Base-by-base conservation (phyloP, 2,888 invertebrate species). In the Cheiracanthium punctorium region DNA sequence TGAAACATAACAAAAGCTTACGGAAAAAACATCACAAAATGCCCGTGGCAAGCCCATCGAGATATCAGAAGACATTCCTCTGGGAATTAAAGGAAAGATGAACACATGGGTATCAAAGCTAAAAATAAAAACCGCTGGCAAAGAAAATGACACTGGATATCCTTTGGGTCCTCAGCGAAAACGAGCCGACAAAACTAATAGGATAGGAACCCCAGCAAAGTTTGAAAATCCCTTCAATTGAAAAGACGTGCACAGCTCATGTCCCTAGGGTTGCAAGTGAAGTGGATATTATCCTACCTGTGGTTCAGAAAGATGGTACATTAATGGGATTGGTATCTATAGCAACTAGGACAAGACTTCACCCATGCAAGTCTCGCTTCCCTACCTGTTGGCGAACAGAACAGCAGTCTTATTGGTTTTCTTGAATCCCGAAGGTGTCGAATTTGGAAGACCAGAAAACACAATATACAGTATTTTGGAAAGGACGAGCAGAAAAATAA, bases 261-360 rank as follows among this genome's bases (percentile, higher is more conserved):
- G 14, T 74, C 64, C 70, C 82, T 5, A 24, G 58, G 82, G 65
- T 37, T 32, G 33, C 17, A 64, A 76, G 58, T 64, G 29, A 37
- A 76, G 76, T 71, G 65, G 72, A 80, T 80, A 65, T 72, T 80
- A 80, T 43, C 30, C 20, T 12, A 28, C 20, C 29, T 69, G 28
- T 37, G 37, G 70, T 75, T 69, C 58, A 29, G 52, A 65, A 29
- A 58, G 24, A 28, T 71, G 58, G 58, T 30, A 69, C 70, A 85
- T 82, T 82, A 82, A 77, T 82, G 77, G 72, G 84, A 84, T 84
- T 79, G 29, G 84, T 84, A 73, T 20, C 84, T 79, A 79, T 84
- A 67, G 73, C 58, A 72, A 84, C 84, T 37, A 79, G 33, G 48
- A 48, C 20, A 20, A 69, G 69, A 58, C 33, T 5, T 20, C 33